phyloP scores from a whole-genome alignment of 2,113 vertebrate genomes.

The Butorides virescens region DNA sequence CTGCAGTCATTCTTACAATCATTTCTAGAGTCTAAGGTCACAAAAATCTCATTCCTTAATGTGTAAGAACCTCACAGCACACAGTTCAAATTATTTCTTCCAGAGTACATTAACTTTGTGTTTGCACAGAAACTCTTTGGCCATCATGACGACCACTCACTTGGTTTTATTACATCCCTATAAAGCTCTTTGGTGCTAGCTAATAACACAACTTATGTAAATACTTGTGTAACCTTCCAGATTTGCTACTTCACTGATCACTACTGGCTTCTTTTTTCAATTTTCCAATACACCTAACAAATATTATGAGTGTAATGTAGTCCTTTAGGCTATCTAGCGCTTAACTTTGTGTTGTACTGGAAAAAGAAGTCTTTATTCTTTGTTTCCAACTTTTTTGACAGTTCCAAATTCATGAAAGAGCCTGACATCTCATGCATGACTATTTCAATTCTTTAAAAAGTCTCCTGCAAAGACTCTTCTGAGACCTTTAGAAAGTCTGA shows the following conservation, averaged over 20 bases:
- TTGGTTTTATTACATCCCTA: neutral
- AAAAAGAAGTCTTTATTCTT: neutral
- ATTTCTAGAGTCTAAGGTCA: neutral
- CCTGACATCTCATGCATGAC: neutral
- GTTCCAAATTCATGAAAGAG: neutral
- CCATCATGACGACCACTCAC: neutral
- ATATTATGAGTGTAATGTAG: neutral
- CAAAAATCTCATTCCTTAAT: neutral
- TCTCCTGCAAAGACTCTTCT: neutral
- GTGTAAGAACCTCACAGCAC: neutral
- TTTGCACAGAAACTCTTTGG: neutral
- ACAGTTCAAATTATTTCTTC: neutral
- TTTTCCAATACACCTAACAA: neutral
- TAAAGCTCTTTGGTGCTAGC: neutral
- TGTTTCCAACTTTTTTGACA: neutral
- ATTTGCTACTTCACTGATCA: neutral
- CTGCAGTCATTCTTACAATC: neutral
- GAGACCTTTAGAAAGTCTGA: neutral
- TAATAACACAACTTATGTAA: neutral
- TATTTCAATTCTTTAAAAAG: slow-evolving; percentile 13
- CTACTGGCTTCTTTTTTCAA: neutral
- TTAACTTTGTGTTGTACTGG: neutral
- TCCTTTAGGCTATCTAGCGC: neutral
- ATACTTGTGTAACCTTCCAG: neutral
- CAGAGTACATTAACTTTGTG: neutral